These are phyloP conservation scores for Drosophila mojavensis DNA, from an alignment of 1,140 invertebrate species.

Conservation along the genomic window DNA sequence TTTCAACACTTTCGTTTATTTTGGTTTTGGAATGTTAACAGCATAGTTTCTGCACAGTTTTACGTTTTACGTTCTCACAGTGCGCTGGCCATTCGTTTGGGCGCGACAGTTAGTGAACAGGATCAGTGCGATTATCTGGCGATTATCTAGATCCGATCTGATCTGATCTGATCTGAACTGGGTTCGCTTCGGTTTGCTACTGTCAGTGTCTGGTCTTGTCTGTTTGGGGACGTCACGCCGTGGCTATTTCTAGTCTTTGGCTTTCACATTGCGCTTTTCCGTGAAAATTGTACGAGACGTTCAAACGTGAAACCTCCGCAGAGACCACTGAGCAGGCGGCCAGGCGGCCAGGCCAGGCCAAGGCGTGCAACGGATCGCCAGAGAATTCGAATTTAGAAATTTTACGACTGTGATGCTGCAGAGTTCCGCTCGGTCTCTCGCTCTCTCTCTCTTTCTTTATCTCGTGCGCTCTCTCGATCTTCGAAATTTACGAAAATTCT, in stretches of 20 bases:
- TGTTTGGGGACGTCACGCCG: constrained; percentile 74
- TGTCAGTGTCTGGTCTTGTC: constrained; percentile 61
- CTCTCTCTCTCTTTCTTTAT: too few relatives aligned
- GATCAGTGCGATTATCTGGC: constrained; percentile 3
- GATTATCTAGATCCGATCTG: constrained; percentile 14
- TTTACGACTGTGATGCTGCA: background rate
- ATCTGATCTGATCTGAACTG: constrained; percentile 44
- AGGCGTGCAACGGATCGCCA: constrained; percentile 32
- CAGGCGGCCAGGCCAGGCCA: constrained; percentile 48
- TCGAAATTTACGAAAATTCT: constrained; percentile 35
- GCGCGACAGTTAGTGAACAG: constrained; percentile 3
- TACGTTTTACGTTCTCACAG: background rate
- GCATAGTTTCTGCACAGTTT: constrained; percentile 44
- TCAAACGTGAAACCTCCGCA: constrained; percentile 84
- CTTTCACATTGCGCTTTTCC: constrained; percentile 82
- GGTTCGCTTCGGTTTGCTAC: constrained; percentile 65
- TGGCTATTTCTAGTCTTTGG: constrained; percentile 80
- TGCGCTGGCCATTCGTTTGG: constrained; percentile 7
- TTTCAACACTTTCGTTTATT: constrained; percentile 46
- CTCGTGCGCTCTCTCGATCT: too few relatives aligned
- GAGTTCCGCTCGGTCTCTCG: too few relatives aligned
- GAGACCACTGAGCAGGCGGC: constrained; percentile 79
- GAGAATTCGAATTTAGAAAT: constrained; percentile 49
- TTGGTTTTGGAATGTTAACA: constrained; percentile 47
- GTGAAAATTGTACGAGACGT: constrained; percentile 77